These are phyloP conservation scores for Rhineura floridana DNA, from an alignment of 2,113 vertebrate genomes.

Conservation along the genomic window DNA sequence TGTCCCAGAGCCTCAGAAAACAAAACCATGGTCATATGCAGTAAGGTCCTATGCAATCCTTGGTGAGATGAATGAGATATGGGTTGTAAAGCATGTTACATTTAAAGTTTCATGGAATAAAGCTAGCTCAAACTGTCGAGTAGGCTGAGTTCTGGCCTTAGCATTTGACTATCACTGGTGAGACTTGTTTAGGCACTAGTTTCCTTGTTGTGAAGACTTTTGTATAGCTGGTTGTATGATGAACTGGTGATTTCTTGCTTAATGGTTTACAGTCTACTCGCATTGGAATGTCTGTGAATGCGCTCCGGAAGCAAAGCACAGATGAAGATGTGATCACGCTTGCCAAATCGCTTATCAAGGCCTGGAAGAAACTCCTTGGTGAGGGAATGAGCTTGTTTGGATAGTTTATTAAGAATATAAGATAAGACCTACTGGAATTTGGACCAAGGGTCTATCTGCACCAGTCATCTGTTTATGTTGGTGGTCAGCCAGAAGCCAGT, in stretches of 20 bases:
- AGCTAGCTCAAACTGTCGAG: neutral
- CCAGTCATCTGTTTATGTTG: neutral
- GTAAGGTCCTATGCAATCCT: neutral
- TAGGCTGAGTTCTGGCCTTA: neutral
- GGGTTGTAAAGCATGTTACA: neutral
- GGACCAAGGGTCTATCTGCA: neutral
- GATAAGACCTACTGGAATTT: neutral
- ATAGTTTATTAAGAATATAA: neutral
- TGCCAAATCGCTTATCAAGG: constrained; percentile 95
- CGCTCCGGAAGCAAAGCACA: constrained; percentile 92
- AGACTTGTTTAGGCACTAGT: neutral
- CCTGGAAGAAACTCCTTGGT: constrained; percentile 96
- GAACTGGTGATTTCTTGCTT: constrained; percentile 6
- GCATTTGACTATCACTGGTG: neutral
- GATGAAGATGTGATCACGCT: constrained; percentile 92
- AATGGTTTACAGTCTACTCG: constrained; percentile 86
- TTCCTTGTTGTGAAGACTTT: neutral
- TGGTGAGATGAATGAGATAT: neutral
- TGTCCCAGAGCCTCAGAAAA: neutral
- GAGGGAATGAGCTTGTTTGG: constrained; percentile 45
- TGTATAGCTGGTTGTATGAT: neutral
- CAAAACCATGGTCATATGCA: neutral
- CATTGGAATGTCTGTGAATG: constrained; percentile 96
- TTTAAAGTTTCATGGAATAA: neutral
- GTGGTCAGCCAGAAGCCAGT: neutral